A percentile compares a stretch with the other conserved stretches of the same genome.
phyloP scores from a whole-genome alignment of 2,888 invertebrate species.

The Zygaena filipendulae region DNA sequence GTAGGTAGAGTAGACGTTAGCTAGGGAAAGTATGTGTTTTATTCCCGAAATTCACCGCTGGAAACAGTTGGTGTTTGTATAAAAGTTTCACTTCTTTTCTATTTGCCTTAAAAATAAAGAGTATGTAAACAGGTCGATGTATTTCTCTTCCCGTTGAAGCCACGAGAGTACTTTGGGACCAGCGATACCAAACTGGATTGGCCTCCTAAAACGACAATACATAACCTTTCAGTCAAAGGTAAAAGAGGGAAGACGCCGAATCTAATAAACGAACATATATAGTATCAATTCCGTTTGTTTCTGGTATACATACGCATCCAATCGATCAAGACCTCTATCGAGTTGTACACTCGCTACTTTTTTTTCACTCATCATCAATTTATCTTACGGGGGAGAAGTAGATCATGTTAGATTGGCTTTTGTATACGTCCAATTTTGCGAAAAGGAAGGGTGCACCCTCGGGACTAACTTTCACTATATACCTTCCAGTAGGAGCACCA shows the following conservation, averaged over 20 bases:
- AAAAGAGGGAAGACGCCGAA: slow-evolving; percentile 60
- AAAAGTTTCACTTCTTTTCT: too few species aligned
- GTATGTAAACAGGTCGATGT: too few species aligned
- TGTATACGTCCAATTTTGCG: slow-evolving; percentile 55
- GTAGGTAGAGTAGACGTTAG: too few species aligned
- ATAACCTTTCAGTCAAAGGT: slow-evolving; percentile 55
- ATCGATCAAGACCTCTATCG: slow-evolving; percentile 31
- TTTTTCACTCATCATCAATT: slow-evolving; percentile 34
- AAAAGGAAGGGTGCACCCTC: slow-evolving; percentile 61
- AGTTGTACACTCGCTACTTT: slow-evolving; percentile 26
- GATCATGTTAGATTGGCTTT: slow-evolving; percentile 41
- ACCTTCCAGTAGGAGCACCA: slow-evolving; percentile 59
- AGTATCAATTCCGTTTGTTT: slow-evolving; percentile 59
- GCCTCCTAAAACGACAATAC: slow-evolving; percentile 53
- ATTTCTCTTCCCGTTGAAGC: too few species aligned
- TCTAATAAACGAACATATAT: slow-evolving; percentile 59
- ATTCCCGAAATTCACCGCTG: too few species aligned
- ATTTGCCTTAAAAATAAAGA: too few species aligned
- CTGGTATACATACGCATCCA: slow-evolving; percentile 47
- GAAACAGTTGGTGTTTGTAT: too few species aligned
- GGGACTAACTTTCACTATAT: slow-evolving; percentile 59
- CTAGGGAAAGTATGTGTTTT: too few species aligned
- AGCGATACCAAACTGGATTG: slow-evolving; percentile 42
- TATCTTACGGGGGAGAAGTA: slow-evolving; percentile 29
- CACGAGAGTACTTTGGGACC: too few species aligned